Base-by-base conservation (phyloP, 2,113 vertebrate species). In the Sebastes fasciatus region DNA sequence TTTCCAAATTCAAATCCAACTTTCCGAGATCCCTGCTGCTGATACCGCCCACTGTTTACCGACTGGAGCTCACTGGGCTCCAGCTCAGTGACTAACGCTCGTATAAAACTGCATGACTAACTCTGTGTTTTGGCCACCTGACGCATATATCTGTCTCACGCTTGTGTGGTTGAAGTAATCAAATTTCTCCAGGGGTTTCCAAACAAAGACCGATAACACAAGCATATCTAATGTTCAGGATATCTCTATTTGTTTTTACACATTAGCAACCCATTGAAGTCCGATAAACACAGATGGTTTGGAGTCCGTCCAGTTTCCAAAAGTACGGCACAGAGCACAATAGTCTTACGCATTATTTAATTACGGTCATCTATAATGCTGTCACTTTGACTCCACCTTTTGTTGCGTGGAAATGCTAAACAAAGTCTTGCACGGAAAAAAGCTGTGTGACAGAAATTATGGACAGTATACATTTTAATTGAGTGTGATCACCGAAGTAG, bases 201-300 rank as follows among this genome's bases (percentile, higher is more conserved):
- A 83, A 89, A 91, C 86, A 89, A 91, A 93, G 74, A 76, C 55
- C 54, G 68, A 46, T 52, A 89, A 78, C 75, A 63, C 80, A 73
- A 68, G 84, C 79, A 71, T 63, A 68, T 79, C 77, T 83, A 86
- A 85, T 85, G 69, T 75, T 72, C 88, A 92, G 92, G 91, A 92
- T 92, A 90, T 88, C 88, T 90, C 57, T 91, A 83, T 93, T 93
- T 94, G 91, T 93, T 93, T 93, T 93, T 81, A 83, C 82, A 86
- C 90, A 86, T 88, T 89, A 86, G 77, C 80, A 86, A 85, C 80
- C 72, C 87, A 87, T 81, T 89, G 86, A 89, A 82, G 34, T 88
- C 85, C 8, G 17, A 86, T 91, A 93, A 92, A 92, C 92, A 92
- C 92, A 93, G 94, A 87, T 92, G 87, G 74, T 84, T 88, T 92